phyloP scores from a whole-genome alignment of 2,113 vertebrate species.

The Cryptomyrus ogoouensis region DNA sequence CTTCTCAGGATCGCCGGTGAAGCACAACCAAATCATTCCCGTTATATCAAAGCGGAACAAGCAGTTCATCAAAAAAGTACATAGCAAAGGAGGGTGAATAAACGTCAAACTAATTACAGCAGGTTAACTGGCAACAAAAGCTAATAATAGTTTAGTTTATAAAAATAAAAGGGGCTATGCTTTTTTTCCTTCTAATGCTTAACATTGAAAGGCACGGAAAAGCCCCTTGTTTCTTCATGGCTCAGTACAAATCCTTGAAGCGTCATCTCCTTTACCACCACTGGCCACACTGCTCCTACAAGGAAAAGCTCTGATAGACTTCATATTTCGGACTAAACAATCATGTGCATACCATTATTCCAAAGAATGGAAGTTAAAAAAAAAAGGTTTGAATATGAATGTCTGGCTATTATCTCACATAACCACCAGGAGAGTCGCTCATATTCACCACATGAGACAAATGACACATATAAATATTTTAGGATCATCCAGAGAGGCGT shows the following conservation, averaged over 20 bases:
- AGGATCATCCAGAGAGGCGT: constrained; percentile 45
- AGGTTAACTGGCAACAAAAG: not conserved
- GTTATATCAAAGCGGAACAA: not conserved
- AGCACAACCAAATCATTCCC: not conserved
- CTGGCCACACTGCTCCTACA: not conserved
- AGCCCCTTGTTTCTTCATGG: not conserved
- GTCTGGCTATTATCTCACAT: constrained; percentile 3
- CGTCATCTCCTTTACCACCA: not conserved
- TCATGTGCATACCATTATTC: not conserved
- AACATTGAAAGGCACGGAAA: not conserved
- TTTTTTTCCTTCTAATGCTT: not conserved
- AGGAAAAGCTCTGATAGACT: not conserved
- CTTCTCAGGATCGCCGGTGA: not conserved
- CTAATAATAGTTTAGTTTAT: not conserved
- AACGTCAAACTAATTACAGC: not conserved
- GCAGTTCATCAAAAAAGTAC: not conserved
- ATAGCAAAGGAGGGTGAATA: not conserved
- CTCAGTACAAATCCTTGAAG: not conserved
- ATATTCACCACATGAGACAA: constrained; percentile 42
- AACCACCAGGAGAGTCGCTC: not conserved
- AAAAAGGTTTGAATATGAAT: not conserved
- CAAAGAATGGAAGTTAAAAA: not conserved
- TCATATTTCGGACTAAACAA: not conserved
- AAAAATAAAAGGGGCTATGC: not conserved
- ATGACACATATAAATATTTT: constrained; percentile 62